phyloP scores from a whole-genome alignment of 2,888 invertebrate genomes.

The Chloromyia formosa region DNA sequence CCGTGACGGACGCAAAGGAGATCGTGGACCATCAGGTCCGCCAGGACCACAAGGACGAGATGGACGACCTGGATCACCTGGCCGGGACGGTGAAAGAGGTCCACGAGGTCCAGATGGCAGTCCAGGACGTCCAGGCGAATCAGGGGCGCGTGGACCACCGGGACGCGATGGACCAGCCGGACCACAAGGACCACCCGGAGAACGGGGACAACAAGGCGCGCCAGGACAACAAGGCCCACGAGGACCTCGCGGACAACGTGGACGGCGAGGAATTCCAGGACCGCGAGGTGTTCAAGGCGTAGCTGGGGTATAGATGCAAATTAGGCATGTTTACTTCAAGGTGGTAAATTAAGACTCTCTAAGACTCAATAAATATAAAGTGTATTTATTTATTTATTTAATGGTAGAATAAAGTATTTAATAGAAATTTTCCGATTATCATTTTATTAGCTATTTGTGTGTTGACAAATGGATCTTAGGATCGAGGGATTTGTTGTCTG shows the following conservation, averaged over 20 bases:
- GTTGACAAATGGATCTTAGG: no score
- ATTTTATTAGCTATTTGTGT: no score
- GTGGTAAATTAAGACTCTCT: background rate
- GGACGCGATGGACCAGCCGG: conserved; percentile 31
- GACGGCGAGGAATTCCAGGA: background rate
- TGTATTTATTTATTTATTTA: conserved; percentile 1
- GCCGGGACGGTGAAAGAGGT: conserved; percentile 12
- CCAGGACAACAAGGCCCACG: conserved; percentile 15
- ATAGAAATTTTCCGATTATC: no score
- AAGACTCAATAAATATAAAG: background rate
- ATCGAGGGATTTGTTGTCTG: no score
- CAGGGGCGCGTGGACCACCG: conserved; percentile 17
- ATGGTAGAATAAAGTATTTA: background rate
- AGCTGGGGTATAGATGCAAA: background rate
- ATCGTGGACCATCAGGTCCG: conserved; percentile 19
- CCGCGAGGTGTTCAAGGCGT: background rate
- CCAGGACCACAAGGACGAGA: conserved; percentile 21
- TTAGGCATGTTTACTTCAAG: no score
- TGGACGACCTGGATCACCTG: conserved; percentile 20
- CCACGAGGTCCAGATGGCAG: conserved; percentile 26
- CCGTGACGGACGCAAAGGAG: conserved; percentile 2
- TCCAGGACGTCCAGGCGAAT: conserved; percentile 27
- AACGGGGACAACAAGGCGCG: conserved; percentile 1
- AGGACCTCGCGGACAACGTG: conserved; percentile 18
- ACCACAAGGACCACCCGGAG: conserved; percentile 18